phyloP scores from a whole-genome alignment of 2,797 vertebrate genomes.

The Astyanax mexicanus region DNA sequence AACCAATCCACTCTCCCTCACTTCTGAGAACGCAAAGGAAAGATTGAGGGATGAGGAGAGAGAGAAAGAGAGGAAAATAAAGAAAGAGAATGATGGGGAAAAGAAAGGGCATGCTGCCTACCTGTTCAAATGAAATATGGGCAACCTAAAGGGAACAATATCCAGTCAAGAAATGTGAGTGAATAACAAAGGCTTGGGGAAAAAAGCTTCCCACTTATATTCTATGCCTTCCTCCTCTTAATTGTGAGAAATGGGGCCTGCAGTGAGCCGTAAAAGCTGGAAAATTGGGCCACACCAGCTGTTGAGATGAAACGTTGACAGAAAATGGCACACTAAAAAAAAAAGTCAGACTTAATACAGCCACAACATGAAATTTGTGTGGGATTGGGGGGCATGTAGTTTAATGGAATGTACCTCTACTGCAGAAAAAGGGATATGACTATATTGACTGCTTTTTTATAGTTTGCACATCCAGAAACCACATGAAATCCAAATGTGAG shows the following conservation, averaged over 20 bases:
- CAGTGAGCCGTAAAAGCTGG: conserved; percentile 8
- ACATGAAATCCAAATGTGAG: no score
- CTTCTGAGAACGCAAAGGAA: neutral
- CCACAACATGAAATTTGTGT: neutral
- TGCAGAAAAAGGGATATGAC: no score
- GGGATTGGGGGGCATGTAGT: no score
- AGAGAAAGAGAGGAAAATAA: no score
- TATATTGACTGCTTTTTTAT: no score
- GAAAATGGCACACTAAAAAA: conserved; percentile 4
- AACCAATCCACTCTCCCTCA: conserved; percentile 29
- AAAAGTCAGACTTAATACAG: neutral
- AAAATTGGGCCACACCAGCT: conserved; percentile 16
- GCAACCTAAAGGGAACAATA: neutral
- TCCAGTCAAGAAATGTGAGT: neutral
- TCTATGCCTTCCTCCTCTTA: neutral
- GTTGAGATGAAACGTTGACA: conserved; percentile 6
- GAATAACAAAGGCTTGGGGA: neutral
- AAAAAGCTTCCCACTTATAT: neutral
- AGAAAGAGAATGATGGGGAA: neutral
- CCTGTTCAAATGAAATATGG: conserved; percentile 8
- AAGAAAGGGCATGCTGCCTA: conserved; percentile 9
- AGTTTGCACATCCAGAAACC: no score
- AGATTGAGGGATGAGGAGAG: conserved; percentile 16
- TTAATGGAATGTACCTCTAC: neutral
- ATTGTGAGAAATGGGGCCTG: conserved; percentile 28